Base-by-base conservation (phyloP, 2,113 vertebrate species). In the Zosterops lateralis region DNA sequence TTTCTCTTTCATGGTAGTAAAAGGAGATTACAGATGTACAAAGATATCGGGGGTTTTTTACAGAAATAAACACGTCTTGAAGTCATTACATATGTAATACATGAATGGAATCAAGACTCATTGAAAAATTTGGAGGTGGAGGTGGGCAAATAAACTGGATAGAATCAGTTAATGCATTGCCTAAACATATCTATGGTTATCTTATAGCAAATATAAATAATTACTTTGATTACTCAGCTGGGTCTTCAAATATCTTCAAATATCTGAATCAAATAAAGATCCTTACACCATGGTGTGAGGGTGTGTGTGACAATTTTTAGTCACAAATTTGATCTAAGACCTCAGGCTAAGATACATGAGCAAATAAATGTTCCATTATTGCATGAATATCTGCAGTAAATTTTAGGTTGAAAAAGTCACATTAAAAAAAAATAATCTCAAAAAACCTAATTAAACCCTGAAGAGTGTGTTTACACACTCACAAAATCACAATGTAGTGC, bases 361-460 rank as follows among this genome's bases (percentile, higher is more conserved):
- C 1, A 58, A 89, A 84, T 4, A 50, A 48, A 32, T 34, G 7
- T 60, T 77, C 9, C 75, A 2, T 13, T 81, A 18, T 14, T 53
- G 1, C 22, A 50, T 56, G 12, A 51, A 19, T 84, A 7, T 28
- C 7, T 79, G 54, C 47, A 84, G 38, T 29, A 95, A 91, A 84
- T 94, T 94, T 91, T 82, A 90, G n/a, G 67, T 71, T 82, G 34
- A 96, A 96, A 89, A 34, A 65, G 0, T 1, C 4, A 40, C 4
- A 22, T 20, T 26, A 13, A 71, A 65, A 40, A 40, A 38, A 56
- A 34, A 20, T 48, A 65, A 36, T 58, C 17, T 16, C 17, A 38
- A 18, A 1, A 31, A 38, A 38, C 18, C 10, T 3, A 7, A 40
- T 5, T 9, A 47, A 56, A 57, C 2, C 9, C 1, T 12, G 13